These are phyloP conservation scores for Drosophila oshimai DNA, from an alignment of 1,140 invertebrate species.

Conservation along the genomic window DNA sequence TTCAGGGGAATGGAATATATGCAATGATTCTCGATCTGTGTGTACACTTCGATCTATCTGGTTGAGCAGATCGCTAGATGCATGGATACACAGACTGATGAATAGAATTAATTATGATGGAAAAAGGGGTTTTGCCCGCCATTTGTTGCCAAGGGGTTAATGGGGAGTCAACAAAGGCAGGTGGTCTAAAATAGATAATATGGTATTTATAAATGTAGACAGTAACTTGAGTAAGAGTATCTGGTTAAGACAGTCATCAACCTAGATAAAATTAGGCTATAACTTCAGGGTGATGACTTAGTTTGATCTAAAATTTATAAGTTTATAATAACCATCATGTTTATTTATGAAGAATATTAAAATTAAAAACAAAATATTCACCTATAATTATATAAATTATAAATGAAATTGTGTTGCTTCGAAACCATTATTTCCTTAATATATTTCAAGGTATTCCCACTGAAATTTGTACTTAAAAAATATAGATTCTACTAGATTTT, in stretches of 20 bases:
- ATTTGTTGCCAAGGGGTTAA: background rate
- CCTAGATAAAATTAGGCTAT: too few species aligned
- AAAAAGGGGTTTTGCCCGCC: background rate
- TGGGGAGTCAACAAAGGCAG: background rate
- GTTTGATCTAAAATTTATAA: background rate
- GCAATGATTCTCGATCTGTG: slow-evolving; percentile 19
- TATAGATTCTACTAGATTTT: too few species aligned
- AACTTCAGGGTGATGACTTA: too few species aligned
- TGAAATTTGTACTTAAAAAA: too few species aligned
- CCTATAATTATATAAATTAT: too few species aligned
- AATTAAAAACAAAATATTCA: too few species aligned
- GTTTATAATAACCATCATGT: too few species aligned
- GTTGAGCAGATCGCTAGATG: slow-evolving; percentile 23
- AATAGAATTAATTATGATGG: slow-evolving; percentile 35
- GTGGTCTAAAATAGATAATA: background rate
- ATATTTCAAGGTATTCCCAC: too few species aligned
- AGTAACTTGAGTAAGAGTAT: background rate
- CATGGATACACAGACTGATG: slow-evolving; percentile 2
- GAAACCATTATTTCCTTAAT: too few species aligned
- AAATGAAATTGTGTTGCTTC: too few species aligned
- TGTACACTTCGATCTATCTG: slow-evolving; percentile 8
- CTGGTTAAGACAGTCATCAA: background rate
- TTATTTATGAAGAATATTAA: too few species aligned
- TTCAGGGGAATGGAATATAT: background rate
- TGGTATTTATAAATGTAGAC: background rate